A percentile compares a stretch with the other conserved stretches of the same genome.
Conservation (phyloP, 1,140 invertebrate genomes). For the Chymomyza costata region DNA sequence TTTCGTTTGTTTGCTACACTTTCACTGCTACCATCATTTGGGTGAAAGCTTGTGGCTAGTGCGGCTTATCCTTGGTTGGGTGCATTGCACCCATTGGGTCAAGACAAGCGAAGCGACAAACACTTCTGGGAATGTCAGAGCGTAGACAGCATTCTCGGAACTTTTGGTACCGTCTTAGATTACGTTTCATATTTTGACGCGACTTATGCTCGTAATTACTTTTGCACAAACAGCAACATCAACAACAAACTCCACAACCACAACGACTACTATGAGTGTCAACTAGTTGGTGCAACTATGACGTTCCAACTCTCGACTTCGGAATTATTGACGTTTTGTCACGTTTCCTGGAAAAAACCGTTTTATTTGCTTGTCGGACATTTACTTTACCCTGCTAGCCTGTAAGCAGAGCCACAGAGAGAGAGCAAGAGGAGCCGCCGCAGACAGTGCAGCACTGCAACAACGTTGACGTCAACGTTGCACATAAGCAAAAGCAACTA, state of each 20-base stretch:
- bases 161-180: constrained; percentile 37
- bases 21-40: constrained; percentile 14
- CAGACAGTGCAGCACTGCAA: constrained; percentile 2
- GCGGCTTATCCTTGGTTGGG: constrained; percentile 17
- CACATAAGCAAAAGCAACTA: constrained; percentile 4
- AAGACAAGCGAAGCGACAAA: too few relatives aligned
- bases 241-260: constrained; percentile 23
- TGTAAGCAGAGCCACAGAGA: constrained; percentile 58
- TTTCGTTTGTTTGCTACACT: constrained; percentile 10
- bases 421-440: constrained; percentile 36
- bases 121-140: constrained; percentile 51
- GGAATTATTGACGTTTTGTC: constrained; percentile 67
- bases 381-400: constrained; percentile 49
- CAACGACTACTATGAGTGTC: constrained; percentile 11
- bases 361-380: constrained; percentile 65
- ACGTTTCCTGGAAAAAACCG: constrained; percentile 71
- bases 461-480: background rate
- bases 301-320: background rate
- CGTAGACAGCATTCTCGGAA: constrained; percentile 47
- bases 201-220: constrained; percentile 45
- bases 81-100: constrained; percentile 23
- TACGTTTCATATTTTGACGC: constrained; percentile 40
- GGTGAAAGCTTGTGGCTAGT: background rate
- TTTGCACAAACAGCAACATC: constrained; percentile 31
- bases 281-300: constrained; percentile 11